A percentile compares a stretch with the other conserved stretches of the same genome.
Evolutionary conservation across 2,888 invertebrate genomes (phyloP).

Genomic region (Diaperis boleti): DNA sequence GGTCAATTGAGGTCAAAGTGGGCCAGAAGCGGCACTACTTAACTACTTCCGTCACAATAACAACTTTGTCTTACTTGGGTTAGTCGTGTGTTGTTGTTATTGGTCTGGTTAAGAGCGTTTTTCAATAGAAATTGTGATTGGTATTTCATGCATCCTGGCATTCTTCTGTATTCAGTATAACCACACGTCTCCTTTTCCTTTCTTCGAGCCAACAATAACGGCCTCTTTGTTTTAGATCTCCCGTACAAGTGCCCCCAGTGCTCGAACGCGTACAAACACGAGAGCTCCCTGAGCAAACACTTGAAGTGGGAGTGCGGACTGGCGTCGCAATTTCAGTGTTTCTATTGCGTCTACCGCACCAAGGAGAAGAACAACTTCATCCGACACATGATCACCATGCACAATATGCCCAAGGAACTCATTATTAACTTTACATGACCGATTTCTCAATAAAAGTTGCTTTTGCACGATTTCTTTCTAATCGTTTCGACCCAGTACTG

Average conservation of each 20-base stretch:
- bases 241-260: constrained; percentile 47
- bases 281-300: constrained; percentile 78
- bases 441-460: constrained; percentile 4
- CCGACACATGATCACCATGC: constrained; percentile 42
- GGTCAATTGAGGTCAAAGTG: too few relatives aligned
- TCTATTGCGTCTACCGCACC: constrained; percentile 36
- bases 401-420: constrained; percentile 18
- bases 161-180: too few relatives aligned
- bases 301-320: constrained; percentile 78
- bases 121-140: not conserved
- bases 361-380: constrained; percentile 49
- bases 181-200: not conserved
- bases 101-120: too few relatives aligned
- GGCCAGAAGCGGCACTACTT: too few relatives aligned
- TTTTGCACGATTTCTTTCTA: too few relatives aligned
- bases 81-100: too few relatives aligned
- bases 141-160: not conserved
- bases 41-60: too few relatives aligned
- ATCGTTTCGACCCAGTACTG: too few relatives aligned
- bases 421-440: not conserved
- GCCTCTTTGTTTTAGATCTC: constrained; percentile 31
- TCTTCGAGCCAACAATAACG: not conserved
- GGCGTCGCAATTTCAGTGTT: constrained; percentile 70
- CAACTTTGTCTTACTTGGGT: too few relatives aligned
- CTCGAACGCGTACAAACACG: constrained; percentile 62